Percentiles rank a stretch among this genome's conserved stretches.
Conservation (phyloP, 2,113 vertebrate genomes). For the Corythornis madagascariensis region DNA sequence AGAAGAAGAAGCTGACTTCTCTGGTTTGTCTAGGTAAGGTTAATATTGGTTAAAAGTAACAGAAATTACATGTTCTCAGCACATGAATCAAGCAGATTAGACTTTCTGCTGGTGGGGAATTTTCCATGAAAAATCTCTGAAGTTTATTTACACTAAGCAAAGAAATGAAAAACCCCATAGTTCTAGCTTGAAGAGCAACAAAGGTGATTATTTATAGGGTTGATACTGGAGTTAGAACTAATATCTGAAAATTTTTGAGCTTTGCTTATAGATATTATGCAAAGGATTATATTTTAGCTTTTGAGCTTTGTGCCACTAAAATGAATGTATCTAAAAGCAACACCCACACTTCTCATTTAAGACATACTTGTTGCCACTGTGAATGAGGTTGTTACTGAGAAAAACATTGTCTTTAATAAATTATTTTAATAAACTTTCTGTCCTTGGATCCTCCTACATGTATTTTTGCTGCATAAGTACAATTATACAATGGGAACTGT, state of each 20-base stretch:
- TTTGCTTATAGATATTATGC: not conserved
- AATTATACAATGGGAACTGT: not conserved
- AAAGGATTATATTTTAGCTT: not conserved
- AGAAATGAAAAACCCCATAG: not conserved
- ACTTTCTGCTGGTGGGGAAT: not conserved
- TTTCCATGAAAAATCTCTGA: not conserved
- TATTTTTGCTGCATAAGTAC: not conserved
- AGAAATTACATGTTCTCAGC: not conserved
- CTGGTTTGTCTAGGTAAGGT: conserved; percentile 89
- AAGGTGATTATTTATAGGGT: not conserved
- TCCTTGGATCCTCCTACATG: not conserved
- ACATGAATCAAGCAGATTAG: not conserved
- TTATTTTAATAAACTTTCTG: not conserved
- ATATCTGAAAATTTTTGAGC: not conserved
- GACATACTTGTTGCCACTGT: not conserved
- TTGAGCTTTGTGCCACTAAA: not conserved
- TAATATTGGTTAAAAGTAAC: not conserved
- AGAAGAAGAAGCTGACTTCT: conserved; percentile 93
- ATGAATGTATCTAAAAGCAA: not conserved
- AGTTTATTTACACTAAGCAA: not conserved
- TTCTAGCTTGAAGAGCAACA: not conserved
- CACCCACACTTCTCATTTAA: not conserved
- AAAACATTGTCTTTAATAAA: not conserved
- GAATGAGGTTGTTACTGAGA: not conserved
- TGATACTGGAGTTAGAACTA: not conserved